Conservation (phyloP, 2,113 vertebrate genomes). For the Rhodinocichla rosea region DNA sequence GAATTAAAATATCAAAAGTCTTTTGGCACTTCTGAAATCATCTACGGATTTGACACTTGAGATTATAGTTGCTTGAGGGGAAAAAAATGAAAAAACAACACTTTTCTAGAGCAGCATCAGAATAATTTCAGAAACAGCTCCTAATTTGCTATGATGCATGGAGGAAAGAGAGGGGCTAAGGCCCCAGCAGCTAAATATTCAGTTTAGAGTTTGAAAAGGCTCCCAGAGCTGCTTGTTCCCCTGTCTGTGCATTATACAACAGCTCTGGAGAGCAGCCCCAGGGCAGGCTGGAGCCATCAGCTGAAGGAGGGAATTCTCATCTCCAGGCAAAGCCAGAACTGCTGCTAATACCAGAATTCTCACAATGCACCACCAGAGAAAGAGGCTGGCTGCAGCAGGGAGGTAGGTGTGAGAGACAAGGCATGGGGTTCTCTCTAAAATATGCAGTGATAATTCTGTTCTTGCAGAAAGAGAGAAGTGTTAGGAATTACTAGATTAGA, state of each 20-base stretch:
- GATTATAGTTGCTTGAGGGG: not conserved
- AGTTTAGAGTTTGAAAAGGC: not conserved
- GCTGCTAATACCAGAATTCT: not conserved
- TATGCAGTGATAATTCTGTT: constrained; percentile 4
- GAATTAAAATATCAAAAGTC: not conserved
- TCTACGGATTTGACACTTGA: not conserved
- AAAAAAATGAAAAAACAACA: not conserved
- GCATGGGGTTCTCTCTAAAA: not conserved
- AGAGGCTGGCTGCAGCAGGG: not conserved
- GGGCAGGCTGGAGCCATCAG: not conserved
- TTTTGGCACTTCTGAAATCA: not conserved
- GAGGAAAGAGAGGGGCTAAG: not conserved
- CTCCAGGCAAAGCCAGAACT: not conserved
- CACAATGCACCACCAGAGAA: not conserved
- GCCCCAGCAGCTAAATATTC: not conserved
- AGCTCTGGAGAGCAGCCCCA: not conserved
- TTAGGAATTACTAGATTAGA: not conserved
- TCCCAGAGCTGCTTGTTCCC: not conserved
- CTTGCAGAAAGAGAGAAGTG: not conserved
- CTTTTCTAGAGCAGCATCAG: not conserved
- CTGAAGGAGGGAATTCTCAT: not conserved
- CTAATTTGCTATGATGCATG: not conserved
- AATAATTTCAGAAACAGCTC: not conserved
- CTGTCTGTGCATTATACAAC: not conserved
- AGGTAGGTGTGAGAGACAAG: constrained; percentile 23